Evolutionary conservation across 2,888 invertebrate species (phyloP), one percentile per base, ranked within the genome.

Genomic region (Drosophila anceps): DNA sequence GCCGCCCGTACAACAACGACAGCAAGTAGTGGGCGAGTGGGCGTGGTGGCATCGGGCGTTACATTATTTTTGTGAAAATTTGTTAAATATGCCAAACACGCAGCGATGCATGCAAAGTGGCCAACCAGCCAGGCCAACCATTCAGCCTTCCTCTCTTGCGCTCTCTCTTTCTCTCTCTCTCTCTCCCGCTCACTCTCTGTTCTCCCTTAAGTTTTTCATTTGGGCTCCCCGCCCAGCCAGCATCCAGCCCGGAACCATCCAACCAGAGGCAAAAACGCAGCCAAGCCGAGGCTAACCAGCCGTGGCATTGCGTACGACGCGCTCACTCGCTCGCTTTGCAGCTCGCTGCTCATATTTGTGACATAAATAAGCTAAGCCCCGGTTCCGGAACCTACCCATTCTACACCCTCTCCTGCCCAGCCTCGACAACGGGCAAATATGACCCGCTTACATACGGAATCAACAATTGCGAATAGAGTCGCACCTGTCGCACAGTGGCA

Each of bases 31-130:
- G 54, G 29, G 33, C 54, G 51, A 27, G 60, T 35, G 31, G 18
- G 24, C 46, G 58, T 39, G 44, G 18, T 7, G 27, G 41, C 55
- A 67, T 58, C 59, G 74, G 79, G 74, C 68, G 66, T 77, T 80
- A 77, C 82, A 85, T 89, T 85, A 85, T 85, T 85, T 85, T 85
- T 87, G 88, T 65, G 84, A 85, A 85, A 89, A 89, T 85, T 89
- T 89, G 84, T 89, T 85, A 85, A 85, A 85, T 85, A 85, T 85
- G 84, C 88, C 84, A 85, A 89, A 89, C 90, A 89, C 90, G 84
- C 84, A 85, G 89, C 84, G 89, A 84, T 89, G 84, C 84, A 85
- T 85, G 84, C 90, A 85, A 89, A 89, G 82, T 85, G 89, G 87
- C 81, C 39, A 61, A 71, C 60, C 70, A 68, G 57, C 48, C 48